Evolutionary conservation across 1,140 invertebrate genomes (phyloP).

Genomic region (Araneus ventricosus): DNA sequence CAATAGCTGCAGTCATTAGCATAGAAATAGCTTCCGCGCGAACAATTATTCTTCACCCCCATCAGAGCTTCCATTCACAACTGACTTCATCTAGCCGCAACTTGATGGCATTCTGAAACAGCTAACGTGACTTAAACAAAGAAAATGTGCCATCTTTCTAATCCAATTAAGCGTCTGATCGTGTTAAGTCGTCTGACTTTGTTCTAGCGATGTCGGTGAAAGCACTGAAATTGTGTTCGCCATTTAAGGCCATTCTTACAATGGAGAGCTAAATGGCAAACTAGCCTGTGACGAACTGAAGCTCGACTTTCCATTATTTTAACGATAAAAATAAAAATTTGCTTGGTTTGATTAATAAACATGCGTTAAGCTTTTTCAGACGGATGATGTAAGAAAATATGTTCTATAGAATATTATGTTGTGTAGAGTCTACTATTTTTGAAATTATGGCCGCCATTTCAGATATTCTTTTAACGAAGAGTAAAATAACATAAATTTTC

Average conservation of each 20-base stretch:
- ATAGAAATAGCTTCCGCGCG: constrained; percentile 20
- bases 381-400: too few relatives aligned
- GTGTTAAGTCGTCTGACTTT: neutral
- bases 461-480: too few relatives aligned
- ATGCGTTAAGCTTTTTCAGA: too few relatives aligned
- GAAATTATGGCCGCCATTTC: too few relatives aligned
- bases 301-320: too few relatives aligned
- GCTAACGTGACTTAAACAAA: constrained; percentile 24
- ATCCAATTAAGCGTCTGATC: constrained; percentile 7
- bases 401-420: too few relatives aligned
- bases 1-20: neutral
- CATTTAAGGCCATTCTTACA: neutral
- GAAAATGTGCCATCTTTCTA: constrained; percentile 38
- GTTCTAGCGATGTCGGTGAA: neutral
- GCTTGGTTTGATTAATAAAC: too few relatives aligned
- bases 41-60: constrained; percentile 13
- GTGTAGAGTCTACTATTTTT: too few relatives aligned
- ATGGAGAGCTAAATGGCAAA: too few relatives aligned
- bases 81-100: neutral
- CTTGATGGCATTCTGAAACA: neutral
- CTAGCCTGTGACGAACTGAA: too few relatives aligned
- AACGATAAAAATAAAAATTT: too few relatives aligned
- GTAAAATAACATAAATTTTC: too few relatives aligned
- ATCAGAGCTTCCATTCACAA: neutral
- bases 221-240: neutral